A percentile compares a stretch with the other conserved stretches of the same genome.
phyloP scores from a whole-genome alignment of 2,888 invertebrate species.

The Epinotia nisella region DNA sequence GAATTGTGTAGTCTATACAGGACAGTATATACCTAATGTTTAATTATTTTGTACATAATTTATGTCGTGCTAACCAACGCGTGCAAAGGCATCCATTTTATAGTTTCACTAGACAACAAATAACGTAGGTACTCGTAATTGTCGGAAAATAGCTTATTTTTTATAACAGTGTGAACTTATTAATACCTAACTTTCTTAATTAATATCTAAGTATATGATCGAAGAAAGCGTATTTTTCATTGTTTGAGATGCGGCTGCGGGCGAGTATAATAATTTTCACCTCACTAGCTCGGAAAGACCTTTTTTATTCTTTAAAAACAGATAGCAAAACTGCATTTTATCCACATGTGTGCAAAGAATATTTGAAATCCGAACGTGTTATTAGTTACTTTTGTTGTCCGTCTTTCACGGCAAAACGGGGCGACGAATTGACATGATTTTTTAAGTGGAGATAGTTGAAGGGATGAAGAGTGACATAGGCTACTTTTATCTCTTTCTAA shows the following conservation, averaged over 20 bases:
- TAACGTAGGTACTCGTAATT: constrained; percentile 3
- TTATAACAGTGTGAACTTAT: constrained; percentile 1
- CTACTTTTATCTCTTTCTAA: too few species aligned
- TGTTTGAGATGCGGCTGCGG: not conserved
- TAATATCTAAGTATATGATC: not conserved
- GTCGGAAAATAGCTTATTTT: not conserved
- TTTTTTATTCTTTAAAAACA: too few species aligned
- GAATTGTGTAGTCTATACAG: not conserved
- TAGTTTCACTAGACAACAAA: not conserved
- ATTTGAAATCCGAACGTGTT: too few species aligned
- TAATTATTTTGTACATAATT: not conserved
- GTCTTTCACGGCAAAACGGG: too few species aligned
- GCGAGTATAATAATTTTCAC: too few species aligned
- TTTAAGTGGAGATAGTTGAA: too few species aligned
- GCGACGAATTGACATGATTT: too few species aligned
- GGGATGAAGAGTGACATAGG: too few species aligned
- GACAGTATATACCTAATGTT: not conserved
- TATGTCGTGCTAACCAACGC: not conserved
- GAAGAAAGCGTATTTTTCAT: not conserved
- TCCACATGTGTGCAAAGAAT: too few species aligned
- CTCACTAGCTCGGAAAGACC: too few species aligned
- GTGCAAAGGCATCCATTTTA: not conserved
- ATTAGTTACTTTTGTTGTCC: too few species aligned
- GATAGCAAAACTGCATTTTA: too few species aligned
- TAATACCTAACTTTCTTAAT: not conserved